Evolutionary conservation across 2,797 vertebrate genomes (phyloP), one percentile per base, ranked within the genome.

Genomic region (Pseudochaenichthys georgianus): DNA sequence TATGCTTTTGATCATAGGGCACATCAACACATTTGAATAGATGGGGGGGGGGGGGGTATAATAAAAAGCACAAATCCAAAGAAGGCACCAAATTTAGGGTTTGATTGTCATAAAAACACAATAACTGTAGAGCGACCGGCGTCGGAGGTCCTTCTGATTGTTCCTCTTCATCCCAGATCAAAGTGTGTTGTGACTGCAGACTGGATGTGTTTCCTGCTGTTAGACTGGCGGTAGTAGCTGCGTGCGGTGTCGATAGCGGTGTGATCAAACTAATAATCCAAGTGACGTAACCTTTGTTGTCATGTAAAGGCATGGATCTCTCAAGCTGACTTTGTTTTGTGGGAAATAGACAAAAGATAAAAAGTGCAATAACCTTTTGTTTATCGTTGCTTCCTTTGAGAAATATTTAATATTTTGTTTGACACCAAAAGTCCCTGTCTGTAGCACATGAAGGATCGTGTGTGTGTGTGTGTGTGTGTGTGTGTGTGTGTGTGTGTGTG

Each of bases 311-410:
- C 93, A 93, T 93, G 92, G 88, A 84, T 88, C 82, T 92, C 82
- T 92, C 80, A 77, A 87, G 85, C 93, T 93, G 92, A 93, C 93
- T 74, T 92, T 86, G 81, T 28, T 28, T 28, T 28, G 28, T 38
- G 6, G 34, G 8, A 93, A 93, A 91, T 91, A 83, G 92, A 91
- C 85, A 89, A 89, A 91, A 90, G 83, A 91, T 89, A 91, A 89
- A 84, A 94, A 94, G 94, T 95, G 94, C 94, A 95, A 95, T 95
- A 95, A 95, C 86, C 87, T 92, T 90, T 91, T 93, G 90, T 94
- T 95, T 91, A 88, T 90, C 91, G 85, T 94, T 86, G 90, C 92
- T 94, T 95, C 91, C 92, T 38, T 93, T 75, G 76, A 48, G 74
- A 78, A 76, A 73, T 70, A 90, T 87, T 81, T 84, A 86, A 88